Percentiles rank a stretch among this genome's conserved stretches.
These are phyloP conservation scores for Aphaenogaster floridana DNA, from an alignment of 1,140 invertebrate genomes.

Conservation along the genomic window DNA sequence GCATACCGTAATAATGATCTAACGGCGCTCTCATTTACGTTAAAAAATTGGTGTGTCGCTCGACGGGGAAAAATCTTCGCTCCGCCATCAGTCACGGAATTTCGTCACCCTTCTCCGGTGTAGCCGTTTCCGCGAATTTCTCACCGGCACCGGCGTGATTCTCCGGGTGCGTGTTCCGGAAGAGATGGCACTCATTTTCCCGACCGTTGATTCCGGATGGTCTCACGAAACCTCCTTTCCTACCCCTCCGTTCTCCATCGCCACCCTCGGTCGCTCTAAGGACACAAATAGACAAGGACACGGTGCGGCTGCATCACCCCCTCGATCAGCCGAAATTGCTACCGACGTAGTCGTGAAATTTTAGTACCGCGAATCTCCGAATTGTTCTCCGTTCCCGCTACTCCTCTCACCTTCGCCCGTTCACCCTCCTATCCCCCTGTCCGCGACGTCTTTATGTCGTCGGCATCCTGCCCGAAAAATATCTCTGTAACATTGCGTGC, in stretches of 20 bases:
- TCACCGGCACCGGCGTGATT: slow-evolving; percentile 56
- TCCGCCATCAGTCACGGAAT: slow-evolving; percentile 64
- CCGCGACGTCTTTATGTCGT: slow-evolving; percentile 55
- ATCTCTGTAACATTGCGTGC: slow-evolving; percentile 47
- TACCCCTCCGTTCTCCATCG: slow-evolving; percentile 23
- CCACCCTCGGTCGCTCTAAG: slow-evolving; percentile 56
- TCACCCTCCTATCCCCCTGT: not conserved
- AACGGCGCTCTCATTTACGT: slow-evolving; percentile 35
- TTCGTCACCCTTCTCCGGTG: slow-evolving; percentile 65
- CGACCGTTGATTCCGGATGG: slow-evolving; percentile 83
- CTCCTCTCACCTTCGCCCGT: not conserved
- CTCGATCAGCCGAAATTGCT: slow-evolving; percentile 82
- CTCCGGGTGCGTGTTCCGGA: slow-evolving; percentile 81
- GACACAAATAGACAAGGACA: slow-evolving; percentile 58
- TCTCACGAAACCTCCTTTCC: slow-evolving; percentile 63
- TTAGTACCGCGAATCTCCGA: slow-evolving; percentile 76
- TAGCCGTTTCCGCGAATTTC: slow-evolving; percentile 63
- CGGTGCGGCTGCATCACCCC: slow-evolving; percentile 58
- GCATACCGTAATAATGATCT: slow-evolving; percentile 44
- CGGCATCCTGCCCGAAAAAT: slow-evolving; percentile 47
- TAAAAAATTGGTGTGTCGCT: slow-evolving; percentile 35
- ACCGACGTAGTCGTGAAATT: slow-evolving; percentile 79
- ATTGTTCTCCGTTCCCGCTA: slow-evolving; percentile 65
- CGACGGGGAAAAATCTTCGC: slow-evolving; percentile 22
- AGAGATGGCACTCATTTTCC: slow-evolving; percentile 85